These are phyloP conservation scores for Tapirus indicus DNA, from an alignment of 2,797 vertebrate genomes.

Conservation along the genomic window DNA sequence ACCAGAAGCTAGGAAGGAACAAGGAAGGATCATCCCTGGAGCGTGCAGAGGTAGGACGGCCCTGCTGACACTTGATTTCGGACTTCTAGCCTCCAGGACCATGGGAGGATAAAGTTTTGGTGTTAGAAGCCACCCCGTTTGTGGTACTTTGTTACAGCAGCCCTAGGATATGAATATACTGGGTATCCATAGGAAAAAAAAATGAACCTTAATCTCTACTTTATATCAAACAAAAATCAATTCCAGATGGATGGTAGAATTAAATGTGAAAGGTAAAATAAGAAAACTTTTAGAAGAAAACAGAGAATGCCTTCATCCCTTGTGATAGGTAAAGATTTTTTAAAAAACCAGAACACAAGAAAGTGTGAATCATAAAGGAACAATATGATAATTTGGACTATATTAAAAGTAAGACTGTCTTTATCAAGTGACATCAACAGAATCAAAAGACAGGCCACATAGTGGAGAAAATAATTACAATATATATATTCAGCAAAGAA, in stretches of 20 bases:
- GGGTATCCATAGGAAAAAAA: not conserved
- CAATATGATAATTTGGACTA: not conserved
- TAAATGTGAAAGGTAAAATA: conserved; percentile 8
- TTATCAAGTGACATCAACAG: not conserved
- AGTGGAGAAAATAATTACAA: not conserved
- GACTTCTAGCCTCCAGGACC: not conserved
- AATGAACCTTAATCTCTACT: conserved; percentile 6
- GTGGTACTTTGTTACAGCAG: not conserved
- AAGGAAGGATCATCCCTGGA: too few relatives aligned
- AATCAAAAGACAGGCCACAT: not conserved
- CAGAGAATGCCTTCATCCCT: not conserved
- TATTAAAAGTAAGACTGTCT: conserved; percentile 16
- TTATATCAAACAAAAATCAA: not conserved
- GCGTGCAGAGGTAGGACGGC: not conserved
- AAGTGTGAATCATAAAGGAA: not conserved
- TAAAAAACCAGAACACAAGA: not conserved
- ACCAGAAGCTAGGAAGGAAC: not conserved
- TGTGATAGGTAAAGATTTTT: conserved; percentile 7
- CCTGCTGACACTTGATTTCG: not conserved
- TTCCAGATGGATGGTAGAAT: not conserved
- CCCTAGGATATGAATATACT: not conserved
- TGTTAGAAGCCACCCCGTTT: not conserved
- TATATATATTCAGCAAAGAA: not conserved
- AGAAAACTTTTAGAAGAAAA: conserved; percentile 11
- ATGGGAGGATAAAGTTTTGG: not conserved